A percentile compares a stretch with the other conserved stretches of the same genome.
Evolutionary conservation across 2,113 vertebrate genomes (phyloP).

Genomic region (Raja brachyura): DNA sequence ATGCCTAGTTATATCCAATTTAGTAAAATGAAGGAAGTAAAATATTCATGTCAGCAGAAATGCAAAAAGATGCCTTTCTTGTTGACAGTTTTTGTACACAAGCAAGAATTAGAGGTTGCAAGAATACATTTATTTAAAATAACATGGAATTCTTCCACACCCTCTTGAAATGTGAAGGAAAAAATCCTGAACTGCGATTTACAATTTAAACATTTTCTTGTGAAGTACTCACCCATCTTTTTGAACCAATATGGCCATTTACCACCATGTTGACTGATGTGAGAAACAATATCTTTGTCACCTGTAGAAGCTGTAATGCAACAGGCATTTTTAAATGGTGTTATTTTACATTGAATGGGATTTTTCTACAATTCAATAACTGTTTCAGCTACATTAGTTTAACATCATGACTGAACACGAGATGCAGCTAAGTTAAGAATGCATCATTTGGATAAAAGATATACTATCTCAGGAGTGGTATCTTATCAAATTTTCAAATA

Average conservation of each 20-base stretch:
- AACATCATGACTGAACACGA: too few species aligned
- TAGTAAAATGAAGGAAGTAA: background rate
- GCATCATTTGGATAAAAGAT: background rate
- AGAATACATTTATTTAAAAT: background rate
- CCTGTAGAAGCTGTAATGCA: constrained; percentile 58
- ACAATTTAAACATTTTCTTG: background rate
- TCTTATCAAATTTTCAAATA: too few species aligned
- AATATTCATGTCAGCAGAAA: too few species aligned
- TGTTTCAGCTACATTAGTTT: too few species aligned
- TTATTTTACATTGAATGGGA: too few species aligned
- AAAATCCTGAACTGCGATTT: background rate
- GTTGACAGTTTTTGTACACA: background rate
- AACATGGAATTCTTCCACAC: background rate
- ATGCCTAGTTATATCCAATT: background rate
- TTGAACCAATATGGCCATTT: constrained; percentile 84
- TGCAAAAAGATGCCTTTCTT: background rate
- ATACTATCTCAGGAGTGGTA: too few species aligned
- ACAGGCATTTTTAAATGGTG: background rate
- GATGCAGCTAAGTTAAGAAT: background rate
- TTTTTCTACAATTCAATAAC: background rate
- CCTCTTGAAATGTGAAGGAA: background rate
- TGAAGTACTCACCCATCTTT: constrained; percentile 69
- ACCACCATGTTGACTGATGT: constrained; percentile 63
- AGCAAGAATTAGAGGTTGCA: background rate
- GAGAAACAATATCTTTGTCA: constrained; percentile 60